These are phyloP conservation scores for Heliconius sara DNA, from an alignment of 2,888 invertebrate species.

Conservation along the genomic window DNA sequence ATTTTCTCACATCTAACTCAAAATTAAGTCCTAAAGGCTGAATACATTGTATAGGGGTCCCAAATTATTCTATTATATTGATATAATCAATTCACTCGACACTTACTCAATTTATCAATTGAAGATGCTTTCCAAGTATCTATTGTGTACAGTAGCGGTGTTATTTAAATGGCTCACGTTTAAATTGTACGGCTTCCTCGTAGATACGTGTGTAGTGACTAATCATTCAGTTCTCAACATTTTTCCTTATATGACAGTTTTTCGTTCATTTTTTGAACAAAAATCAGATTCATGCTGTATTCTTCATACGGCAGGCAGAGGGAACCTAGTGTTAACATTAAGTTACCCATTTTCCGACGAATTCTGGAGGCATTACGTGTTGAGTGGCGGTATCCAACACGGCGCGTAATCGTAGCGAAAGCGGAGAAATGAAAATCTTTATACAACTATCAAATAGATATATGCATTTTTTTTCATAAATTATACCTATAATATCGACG, in stretches of 20 bases:
- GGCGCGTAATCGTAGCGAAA: no score
- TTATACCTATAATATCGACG: no score
- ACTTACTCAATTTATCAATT: slow-evolving; percentile 23
- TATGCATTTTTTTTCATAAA: no score
- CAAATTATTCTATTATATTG: slow-evolving; percentile 17
- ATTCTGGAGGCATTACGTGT: no score
- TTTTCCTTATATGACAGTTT: background rate
- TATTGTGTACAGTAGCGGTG: background rate
- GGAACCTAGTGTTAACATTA: no score
- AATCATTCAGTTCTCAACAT: background rate
- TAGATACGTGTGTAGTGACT: background rate
- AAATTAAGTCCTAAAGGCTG: background rate
- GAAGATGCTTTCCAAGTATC: background rate
- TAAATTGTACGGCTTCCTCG: background rate
- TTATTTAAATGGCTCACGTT: background rate
- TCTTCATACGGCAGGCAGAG: no score
- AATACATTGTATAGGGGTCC: slow-evolving; percentile 1
- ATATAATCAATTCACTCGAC: slow-evolving; percentile 17
- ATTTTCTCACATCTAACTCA: background rate
- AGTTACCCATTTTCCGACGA: no score
- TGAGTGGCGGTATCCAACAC: no score
- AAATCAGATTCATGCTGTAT: no score
- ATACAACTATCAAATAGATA: no score
- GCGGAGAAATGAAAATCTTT: no score
- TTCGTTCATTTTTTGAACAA: no score